These are phyloP conservation scores for Odontesthes bonariensis DNA, from an alignment of 2,113 vertebrate genomes.

Conservation along the genomic window DNA sequence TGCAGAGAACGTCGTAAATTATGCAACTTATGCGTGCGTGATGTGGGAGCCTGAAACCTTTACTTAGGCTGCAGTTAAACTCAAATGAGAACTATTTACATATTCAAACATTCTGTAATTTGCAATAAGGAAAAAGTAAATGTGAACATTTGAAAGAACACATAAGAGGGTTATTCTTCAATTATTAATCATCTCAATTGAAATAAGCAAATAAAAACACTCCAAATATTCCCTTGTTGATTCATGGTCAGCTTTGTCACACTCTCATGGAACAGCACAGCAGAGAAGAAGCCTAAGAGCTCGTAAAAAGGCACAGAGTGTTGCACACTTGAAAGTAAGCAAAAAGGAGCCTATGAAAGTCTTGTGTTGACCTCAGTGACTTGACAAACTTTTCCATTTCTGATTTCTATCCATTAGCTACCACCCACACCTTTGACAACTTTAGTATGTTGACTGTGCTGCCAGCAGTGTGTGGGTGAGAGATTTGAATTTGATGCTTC, in stretches of 20 bases:
- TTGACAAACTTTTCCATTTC: constrained; percentile 48
- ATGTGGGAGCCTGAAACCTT: constrained; percentile 9
- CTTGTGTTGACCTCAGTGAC: constrained; percentile 11
- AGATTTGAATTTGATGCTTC: constrained; percentile 52
- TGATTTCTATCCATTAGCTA: constrained; percentile 35
- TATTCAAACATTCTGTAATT: background rate
- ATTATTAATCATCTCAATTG: background rate
- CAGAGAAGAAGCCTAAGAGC: constrained; percentile 6
- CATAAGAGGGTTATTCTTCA: background rate
- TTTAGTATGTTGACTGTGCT: constrained; percentile 33
- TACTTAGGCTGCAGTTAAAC: background rate
- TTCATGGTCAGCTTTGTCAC: background rate
- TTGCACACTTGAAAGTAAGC: constrained; percentile 4
- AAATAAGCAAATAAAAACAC: background rate
- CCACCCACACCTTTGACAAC: constrained; percentile 43
- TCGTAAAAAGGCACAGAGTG: background rate
- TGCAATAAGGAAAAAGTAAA: background rate
- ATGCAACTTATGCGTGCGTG: background rate
- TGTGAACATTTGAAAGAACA: background rate
- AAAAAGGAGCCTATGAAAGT: constrained; percentile 20
- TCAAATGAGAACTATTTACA: background rate
- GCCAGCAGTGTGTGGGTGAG: constrained; percentile 45
- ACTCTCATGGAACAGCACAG: background rate
- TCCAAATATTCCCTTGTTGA: background rate
- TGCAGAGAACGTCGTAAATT: background rate